Conservation (phyloP, 64 coral and sea anemone genomes). For the Cladopsammia gracilis region DNA sequence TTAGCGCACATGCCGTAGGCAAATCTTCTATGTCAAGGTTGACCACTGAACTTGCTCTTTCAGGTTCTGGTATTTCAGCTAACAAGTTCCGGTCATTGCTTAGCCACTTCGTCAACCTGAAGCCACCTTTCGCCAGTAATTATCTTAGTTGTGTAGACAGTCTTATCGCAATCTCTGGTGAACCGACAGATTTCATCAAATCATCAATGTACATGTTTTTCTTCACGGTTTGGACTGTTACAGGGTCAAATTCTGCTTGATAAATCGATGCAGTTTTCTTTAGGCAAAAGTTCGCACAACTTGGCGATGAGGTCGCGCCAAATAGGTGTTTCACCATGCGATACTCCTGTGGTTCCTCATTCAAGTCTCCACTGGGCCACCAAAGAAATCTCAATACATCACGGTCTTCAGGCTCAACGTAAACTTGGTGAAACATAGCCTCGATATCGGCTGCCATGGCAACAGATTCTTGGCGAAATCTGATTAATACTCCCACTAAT, state of each 20-base stretch:
- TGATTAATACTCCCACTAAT: no score
- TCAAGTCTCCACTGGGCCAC: no score
- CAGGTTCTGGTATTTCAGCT: neutral
- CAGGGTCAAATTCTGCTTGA: neutral
- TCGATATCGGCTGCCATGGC: no score
- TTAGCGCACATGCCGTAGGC: neutral
- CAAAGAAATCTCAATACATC: no score
- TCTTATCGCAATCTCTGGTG: neutral
- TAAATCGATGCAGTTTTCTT: neutral
- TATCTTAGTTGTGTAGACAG: neutral
- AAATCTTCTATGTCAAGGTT: constrained; percentile 22
- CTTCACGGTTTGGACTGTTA: neutral
- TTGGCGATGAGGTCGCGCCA: no score
- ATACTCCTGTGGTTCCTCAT: no score
- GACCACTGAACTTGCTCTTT: neutral
- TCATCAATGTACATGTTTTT: constrained; percentile 45
- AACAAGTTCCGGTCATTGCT: neutral
- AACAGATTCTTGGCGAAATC: no score
- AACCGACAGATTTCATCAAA: neutral
- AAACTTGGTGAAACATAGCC: no score
- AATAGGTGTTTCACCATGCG: no score
- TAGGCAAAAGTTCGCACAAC: neutral
- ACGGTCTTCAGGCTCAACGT: no score
- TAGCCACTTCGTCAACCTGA: constrained; percentile 6
- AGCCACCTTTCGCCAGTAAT: constrained; percentile 10